Base-by-base conservation (phyloP, 2,113 vertebrate species). In the Saguinus imperator region DNA sequence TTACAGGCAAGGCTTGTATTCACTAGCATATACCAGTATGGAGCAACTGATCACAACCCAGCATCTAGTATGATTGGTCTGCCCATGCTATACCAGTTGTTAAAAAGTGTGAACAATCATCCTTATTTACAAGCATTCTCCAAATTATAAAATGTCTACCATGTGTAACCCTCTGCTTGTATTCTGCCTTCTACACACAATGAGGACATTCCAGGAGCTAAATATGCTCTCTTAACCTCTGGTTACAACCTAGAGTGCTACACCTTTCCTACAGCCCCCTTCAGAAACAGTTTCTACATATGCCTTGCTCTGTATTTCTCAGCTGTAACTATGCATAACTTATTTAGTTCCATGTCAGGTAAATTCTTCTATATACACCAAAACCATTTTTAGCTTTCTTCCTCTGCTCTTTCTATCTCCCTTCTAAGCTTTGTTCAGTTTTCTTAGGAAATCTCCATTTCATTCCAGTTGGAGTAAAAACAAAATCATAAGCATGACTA, bases 321-420 rank as follows among this genome's bases (percentile, higher is more conserved):
- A 94, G 37, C 43, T 82, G 40, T 91, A 29, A 73, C 43, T 66
- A 72, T 84, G 73, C 57, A 86, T 35, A 73, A 25, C 20, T 75
- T 40, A 43, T 16, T 86, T 88, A 72, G 40, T 72, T 93, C 35
- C 17, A 82, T 6, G 9, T 64, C 45, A 81, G 64, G 40, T 87
- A 80, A 58, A 20, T 76, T 94, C 58, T 93, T 50, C 40, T 58
- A 57, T 12, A 83, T 23, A 79, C 10, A 86, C 29, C 55, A n/a
- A 64, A 93, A 89, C 70, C 68, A 77, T 32, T 66, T 95, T 83
- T 92, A 91, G 20, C 50, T 81, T 88, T 80, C 40, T 70, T 89
- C 52, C 23, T 87, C 55, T 37, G 43, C 61, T 16, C 14, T 83
- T 29, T 8, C 25, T 13, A 81, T 83, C 21, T 86, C 83, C 45